Base-by-base conservation (phyloP, 2,888 invertebrate species). In the Boloria selene region DNA sequence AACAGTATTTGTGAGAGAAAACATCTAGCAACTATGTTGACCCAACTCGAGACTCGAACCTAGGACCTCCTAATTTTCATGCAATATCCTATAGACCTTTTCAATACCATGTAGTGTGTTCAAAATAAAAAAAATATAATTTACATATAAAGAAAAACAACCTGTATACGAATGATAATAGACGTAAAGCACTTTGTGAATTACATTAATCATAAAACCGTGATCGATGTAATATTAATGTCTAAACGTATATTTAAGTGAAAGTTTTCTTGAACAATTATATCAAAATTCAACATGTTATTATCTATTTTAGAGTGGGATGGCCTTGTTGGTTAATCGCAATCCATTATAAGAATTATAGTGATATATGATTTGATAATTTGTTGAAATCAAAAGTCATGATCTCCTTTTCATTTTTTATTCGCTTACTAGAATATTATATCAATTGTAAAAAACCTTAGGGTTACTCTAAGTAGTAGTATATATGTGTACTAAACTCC, bases 121-220 rank as follows among this genome's bases (percentile, higher is more conserved):
- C 4, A 3, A 0, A 31, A 13, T 4, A 31, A 16, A 26, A 53
- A 53, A 17, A 50, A 50, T 45, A 56, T 22, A 22, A 16, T 31
- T 1, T 14, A n/a, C 7, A 45, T 22, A 5, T 26, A n/a, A 56
- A 26, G 22, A n/a, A 5, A 42, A 73, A 61, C 77, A 75, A 3
- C 67, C 74, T 79, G 72, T 79, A 75, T 54, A 47, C 50, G 52
- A 52, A 59, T 38, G 59, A 60, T 47, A 71, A 64, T 72, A 63
- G 50, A 49, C 60, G 67, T 65, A 65, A 72, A 69, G 70, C 71
- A 70, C 75, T 71, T 73, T 76, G 74, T 77, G 75, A 76, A 78
- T 79, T 75, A 70, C 78, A 85, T 85, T 79, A 80, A 84, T 85
- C 86, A 84, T 79, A 72, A 78, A 70, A 68, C 71, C 68, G 61